Percentiles rank a stretch among this genome's conserved stretches.
phyloP scores from a whole-genome alignment of 1,140 invertebrate genomes.

The Drosophila chauvacae region DNA sequence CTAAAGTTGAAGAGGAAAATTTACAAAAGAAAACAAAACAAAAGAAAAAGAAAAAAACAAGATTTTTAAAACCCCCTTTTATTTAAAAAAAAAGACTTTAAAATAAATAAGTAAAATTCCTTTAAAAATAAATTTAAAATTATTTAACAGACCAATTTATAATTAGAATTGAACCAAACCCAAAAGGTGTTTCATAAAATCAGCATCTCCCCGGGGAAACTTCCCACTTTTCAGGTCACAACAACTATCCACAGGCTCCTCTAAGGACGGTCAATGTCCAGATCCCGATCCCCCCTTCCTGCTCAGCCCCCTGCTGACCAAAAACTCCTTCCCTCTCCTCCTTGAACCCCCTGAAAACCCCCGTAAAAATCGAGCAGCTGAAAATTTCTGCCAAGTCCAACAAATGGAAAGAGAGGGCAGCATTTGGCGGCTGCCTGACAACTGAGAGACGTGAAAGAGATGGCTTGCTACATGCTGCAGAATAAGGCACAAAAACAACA shows the following conservation, averaged over 20 bases:
- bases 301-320: conserved; percentile 2
- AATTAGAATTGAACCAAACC: too few relatives aligned
- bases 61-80: neutral
- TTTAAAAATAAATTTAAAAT: too few relatives aligned
- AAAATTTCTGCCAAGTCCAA: conserved; percentile 58
- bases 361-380: conserved; percentile 64
- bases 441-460: conserved; percentile 31
- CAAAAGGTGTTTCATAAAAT: neutral
- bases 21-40: too few relatives aligned
- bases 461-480: conserved; percentile 42
- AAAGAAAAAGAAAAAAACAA: too few relatives aligned
- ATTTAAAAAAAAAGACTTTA: neutral
- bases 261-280: conserved; percentile 56
- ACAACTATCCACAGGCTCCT: conserved; percentile 14
- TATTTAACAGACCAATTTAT: neutral
- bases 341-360: conserved; percentile 11
- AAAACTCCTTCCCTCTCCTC: neutral
- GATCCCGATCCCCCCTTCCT: conserved; percentile 7
- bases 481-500: conserved; percentile 39
- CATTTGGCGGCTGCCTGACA: conserved; percentile 50
- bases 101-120: neutral
- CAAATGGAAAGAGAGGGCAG: conserved; percentile 38
- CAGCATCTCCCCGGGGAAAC: conserved; percentile 7
- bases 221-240: conserved; percentile 6
- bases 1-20: too few relatives aligned